Conservation (phyloP, 2,797 vertebrate species). For the Ciconia nigra region DNA sequence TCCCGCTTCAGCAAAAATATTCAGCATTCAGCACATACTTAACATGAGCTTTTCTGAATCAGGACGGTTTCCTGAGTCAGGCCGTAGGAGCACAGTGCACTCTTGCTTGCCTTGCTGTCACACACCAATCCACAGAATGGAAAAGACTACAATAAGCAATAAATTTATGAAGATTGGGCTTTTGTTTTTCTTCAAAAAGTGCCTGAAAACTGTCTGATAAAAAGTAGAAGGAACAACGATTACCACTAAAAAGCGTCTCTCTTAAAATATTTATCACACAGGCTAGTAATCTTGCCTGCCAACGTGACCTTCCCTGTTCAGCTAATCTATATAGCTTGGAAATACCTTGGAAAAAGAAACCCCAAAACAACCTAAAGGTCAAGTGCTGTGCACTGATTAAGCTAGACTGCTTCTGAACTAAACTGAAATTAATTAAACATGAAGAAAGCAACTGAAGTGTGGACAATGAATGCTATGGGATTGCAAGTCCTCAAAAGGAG, state of each 20-base stretch:
- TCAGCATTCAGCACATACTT: slow-evolving; percentile 43
- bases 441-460: slow-evolving; percentile 28
- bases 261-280: not conserved
- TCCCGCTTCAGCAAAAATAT: slow-evolving; percentile 36
- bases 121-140: not conserved
- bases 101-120: not conserved
- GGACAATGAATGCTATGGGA: not conserved
- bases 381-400: not conserved
- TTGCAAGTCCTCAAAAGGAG: not conserved
- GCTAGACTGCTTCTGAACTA: not conserved
- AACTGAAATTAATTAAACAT: slow-evolving; percentile 31
- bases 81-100: not conserved
- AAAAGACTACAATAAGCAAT: not conserved
- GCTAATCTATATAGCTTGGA: not conserved
- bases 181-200: not conserved
- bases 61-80: not conserved
- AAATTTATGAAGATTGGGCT: not conserved
- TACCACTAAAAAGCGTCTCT: not conserved
- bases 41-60: not conserved
- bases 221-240: not conserved
- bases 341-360: not conserved
- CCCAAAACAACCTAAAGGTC: not conserved
- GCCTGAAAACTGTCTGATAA: not conserved
- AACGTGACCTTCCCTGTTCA: not conserved
- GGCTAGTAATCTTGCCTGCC: not conserved